A percentile compares a stretch with the other conserved stretches of the same genome.
Evolutionary conservation across 2,888 invertebrate genomes (phyloP).

Genomic region (Volucella zonaria): DNA sequence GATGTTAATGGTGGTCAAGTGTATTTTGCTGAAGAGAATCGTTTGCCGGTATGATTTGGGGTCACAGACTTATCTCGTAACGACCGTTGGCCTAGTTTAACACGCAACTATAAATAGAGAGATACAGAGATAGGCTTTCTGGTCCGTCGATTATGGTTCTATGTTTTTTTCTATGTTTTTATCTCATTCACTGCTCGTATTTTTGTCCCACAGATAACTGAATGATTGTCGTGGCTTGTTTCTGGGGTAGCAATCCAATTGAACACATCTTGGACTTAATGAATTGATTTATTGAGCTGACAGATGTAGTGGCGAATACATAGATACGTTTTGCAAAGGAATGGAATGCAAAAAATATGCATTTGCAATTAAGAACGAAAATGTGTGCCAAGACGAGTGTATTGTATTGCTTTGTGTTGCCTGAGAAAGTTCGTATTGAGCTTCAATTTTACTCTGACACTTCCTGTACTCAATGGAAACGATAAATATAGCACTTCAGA

Average conservation of each 20-base stretch:
- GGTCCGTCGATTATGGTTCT: slow-evolving; percentile 40
- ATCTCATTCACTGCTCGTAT: background rate
- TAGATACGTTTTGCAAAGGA: background rate
- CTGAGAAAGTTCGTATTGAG: background rate
- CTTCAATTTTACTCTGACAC: too few species aligned
- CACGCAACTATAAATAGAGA: background rate
- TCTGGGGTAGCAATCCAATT: slow-evolving; percentile 63
- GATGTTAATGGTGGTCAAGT: slow-evolving; percentile 54
- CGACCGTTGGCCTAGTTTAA: slow-evolving; percentile 61
- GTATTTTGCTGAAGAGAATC: background rate
- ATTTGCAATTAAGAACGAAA: slow-evolving; percentile 44
- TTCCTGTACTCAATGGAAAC: too few species aligned
- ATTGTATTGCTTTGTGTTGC: background rate
- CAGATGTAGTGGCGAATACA: slow-evolving; percentile 25
- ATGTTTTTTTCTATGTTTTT: slow-evolving; percentile 42
- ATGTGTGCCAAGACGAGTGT: slow-evolving; percentile 53
- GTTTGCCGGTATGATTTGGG: slow-evolving; percentile 21
- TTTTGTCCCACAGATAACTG: slow-evolving; percentile 41
- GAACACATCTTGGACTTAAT: slow-evolving; percentile 51
- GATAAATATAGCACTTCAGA: background rate
- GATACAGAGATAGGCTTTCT: slow-evolving; percentile 15
- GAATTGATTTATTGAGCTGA: slow-evolving; percentile 70
- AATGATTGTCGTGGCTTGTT: slow-evolving; percentile 63
- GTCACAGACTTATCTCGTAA: slow-evolving; percentile 37
- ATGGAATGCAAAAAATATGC: slow-evolving; percentile 43